A percentile compares a stretch with the other conserved stretches of the same genome.
Evolutionary conservation across 2,797 vertebrate species (phyloP).

Genomic region (Esox masquinongy): DNA sequence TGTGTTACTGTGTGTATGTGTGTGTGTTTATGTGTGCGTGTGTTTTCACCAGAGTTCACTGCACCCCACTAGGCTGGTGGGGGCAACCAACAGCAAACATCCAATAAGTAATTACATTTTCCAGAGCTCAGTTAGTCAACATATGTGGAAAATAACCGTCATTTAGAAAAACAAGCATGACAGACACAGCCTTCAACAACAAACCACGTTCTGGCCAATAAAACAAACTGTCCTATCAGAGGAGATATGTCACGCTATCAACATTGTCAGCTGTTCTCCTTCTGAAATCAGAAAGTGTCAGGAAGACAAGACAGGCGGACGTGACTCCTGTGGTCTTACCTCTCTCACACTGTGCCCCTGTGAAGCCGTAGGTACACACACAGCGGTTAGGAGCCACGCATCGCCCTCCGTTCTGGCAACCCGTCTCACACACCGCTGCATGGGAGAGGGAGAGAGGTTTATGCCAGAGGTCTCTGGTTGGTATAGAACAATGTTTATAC

Average conservation of each 20-base stretch:
- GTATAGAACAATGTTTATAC: background rate
- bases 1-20: slow-evolving; percentile 24
- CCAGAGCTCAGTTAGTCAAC: slow-evolving; percentile 51
- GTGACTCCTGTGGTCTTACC: slow-evolving; percentile 72
- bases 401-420: slow-evolving; percentile 92
- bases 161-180: slow-evolving; percentile 50
- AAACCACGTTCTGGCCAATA: slow-evolving; percentile 52
- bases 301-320: background rate
- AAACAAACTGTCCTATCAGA: background rate
- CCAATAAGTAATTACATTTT: slow-evolving; percentile 60
- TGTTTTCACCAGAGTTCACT: slow-evolving; percentile 50
- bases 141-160: slow-evolving; percentile 72
- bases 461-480: background rate
- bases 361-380: slow-evolving; percentile 96
- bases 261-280: background rate
- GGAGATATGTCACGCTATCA: background rate
- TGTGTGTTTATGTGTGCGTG: background rate
- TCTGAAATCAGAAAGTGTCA: background rate
- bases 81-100: slow-evolving; percentile 64
- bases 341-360: slow-evolving; percentile 97
- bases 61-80: slow-evolving; percentile 64
- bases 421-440: slow-evolving; percentile 96
- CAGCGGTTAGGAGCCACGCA: slow-evolving; percentile 97
- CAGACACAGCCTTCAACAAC: slow-evolving; percentile 62
- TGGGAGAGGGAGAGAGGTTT: slow-evolving; percentile 24